Evolutionary conservation across 2,888 invertebrate genomes (phyloP), one percentile per base, ranked within the genome.

Genomic region (Harmothoe impar): DNA sequence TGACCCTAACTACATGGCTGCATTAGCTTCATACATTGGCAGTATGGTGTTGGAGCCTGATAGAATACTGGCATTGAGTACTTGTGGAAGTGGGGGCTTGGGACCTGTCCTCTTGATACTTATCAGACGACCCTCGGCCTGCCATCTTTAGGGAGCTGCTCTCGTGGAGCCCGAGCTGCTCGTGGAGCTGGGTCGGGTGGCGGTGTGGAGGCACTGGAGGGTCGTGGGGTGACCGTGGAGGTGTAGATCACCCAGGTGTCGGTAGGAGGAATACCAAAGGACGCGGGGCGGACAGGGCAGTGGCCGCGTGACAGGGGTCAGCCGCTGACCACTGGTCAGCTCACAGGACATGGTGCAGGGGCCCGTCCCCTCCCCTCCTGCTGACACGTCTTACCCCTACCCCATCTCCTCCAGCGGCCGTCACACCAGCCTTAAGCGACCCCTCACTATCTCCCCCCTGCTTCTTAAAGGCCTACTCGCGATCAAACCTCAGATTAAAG

Each of bases 221-320:
- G 77, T 29, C 5, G 77, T 29, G 77, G 77, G 33, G 77, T 15
- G 77, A 77, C 31, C 17, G 29, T n/a, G n/a, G 68, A 68, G 68
- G 68, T 68, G 68, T 68, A 68, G 68, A 68, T 68, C 68, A 68
- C 68, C 68, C 68, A 68, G 68, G 68, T 68, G 77, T 77, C 77
- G 29, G 23, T 29, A 77, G 77, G 77, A 15, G 77, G 77, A 77
- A 33, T 29, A 77, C 31, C 33, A 33, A 33, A 25, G 77, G 77
- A 33, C 33, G 77, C 33, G n/a, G 77, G 77, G 77, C 12, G 33
- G 77, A n/a, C n/a, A n/a, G n/a, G n/a, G n/a, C n/a, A n/a, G n/a
- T 10, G 77, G 31, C n/a, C 68, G 68, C 17, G 5, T 68, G 68
- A 68, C 68, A 68, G 68, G 68, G 68, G 68, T 68, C 68, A 68